Base-by-base conservation (phyloP, 1,140 invertebrate genomes). In the Hyles vespertilio region DNA sequence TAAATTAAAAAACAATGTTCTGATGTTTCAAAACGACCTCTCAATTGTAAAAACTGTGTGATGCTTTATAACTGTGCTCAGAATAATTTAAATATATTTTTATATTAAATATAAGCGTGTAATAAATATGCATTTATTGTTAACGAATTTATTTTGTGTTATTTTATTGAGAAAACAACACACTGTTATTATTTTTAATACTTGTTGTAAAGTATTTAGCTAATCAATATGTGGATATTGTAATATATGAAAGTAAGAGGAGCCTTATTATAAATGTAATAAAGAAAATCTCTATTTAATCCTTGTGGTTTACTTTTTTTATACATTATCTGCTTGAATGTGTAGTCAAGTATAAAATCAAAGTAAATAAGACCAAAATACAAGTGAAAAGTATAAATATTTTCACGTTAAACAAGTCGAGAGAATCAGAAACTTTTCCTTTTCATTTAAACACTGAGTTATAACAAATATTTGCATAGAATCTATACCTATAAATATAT, bases 91-190 rank as follows among this genome's bases (percentile, higher is more conserved):
- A 43, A 55, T 69, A 61, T 63, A 69, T 63, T 51, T 50, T 50
- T 50, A 10, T 51, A 58, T 43, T 32, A 58, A 52, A 47, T 46
- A 7, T 53, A 32, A 11, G 32, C 34, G 50, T 70, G 65, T 62
- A 63, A 67, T 66, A 74, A 70, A 74, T 67, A 69, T 82, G 84
- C 84, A 87, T 87, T 87, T 87, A 87, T 77, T 79, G 74, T 81
- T 83, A 83, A 79, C 82, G 84, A 87, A 87, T 87, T 87, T 87
- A 87, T 87, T 79, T 84, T 87, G 62, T 81, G 69, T 81, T 82
- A 63, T 71, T 79, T 75, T 77, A 65, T 71, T 72, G 61, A 72
- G 55, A 67, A 67, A 77, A 72, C 36, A 40, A 67, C 66, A 59
- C 63, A 69, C 59, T 72, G 74, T 74, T 82, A 75, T 74, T 74